Evolutionary conservation across 2,113 vertebrate genomes (phyloP).

Genomic region (Camelus dromedarius): DNA sequence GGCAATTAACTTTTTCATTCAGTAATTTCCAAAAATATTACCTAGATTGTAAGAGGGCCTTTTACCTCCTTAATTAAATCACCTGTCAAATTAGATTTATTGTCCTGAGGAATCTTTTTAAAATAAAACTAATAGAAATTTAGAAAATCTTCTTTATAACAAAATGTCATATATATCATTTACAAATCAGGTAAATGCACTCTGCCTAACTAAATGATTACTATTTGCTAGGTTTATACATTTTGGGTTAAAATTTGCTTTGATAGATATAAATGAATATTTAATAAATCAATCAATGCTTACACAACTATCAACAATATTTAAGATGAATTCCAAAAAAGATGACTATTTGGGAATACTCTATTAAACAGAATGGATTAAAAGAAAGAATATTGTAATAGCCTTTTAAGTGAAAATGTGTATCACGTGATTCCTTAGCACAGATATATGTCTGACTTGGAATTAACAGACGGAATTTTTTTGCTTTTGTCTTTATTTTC

Average conservation of each 20-base stretch:
- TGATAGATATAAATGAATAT: neutral
- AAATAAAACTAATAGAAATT: slow-evolving; percentile 62
- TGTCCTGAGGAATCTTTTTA: slow-evolving; percentile 49
- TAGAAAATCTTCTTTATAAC: slow-evolving; percentile 50
- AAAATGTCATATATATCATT: slow-evolving; percentile 21
- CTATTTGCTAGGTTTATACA: neutral
- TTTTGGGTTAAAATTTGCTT: neutral
- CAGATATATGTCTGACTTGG: neutral
- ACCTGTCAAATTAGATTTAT: slow-evolving; percentile 64
- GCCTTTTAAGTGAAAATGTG: neutral
- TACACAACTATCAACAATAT: neutral
- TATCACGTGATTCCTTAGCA: neutral
- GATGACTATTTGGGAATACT: neutral
- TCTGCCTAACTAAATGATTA: neutral
- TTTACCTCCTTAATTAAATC: slow-evolving; percentile 66
- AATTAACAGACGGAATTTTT: neutral
- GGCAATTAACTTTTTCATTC: slow-evolving; percentile 73
- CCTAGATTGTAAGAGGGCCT: slow-evolving; percentile 23
- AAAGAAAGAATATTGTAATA: neutral
- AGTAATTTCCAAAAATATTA: slow-evolving; percentile 68
- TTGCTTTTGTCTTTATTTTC: neutral
- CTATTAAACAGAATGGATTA: neutral
- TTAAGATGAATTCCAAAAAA: neutral
- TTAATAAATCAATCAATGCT: neutral
- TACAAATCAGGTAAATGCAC: neutral